Evolutionary conservation across 2,797 vertebrate genomes (phyloP).

Genomic region (Hylomyscus alleni): DNA sequence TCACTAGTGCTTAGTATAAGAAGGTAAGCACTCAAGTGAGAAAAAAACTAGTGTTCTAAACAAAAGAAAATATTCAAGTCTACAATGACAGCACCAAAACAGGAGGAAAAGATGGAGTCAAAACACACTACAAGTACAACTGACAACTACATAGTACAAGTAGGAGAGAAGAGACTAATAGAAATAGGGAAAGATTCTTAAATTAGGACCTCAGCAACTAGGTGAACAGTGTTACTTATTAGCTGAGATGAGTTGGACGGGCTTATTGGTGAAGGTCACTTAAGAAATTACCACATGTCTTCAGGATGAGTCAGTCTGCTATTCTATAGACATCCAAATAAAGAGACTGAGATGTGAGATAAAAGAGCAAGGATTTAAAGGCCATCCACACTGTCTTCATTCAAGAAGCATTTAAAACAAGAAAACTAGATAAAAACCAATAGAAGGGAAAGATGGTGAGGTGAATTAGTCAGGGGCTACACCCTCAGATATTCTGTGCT

Average conservation of each 20-base stretch:
- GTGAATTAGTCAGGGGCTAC: background rate
- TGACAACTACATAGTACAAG: background rate
- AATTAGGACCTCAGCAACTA: background rate
- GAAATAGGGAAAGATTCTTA: background rate
- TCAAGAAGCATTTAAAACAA: conserved; percentile 19
- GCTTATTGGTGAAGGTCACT: background rate
- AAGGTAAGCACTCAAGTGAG: background rate
- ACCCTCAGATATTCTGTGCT: background rate
- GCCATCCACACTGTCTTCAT: background rate
- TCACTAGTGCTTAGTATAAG: background rate
- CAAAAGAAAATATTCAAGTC: background rate
- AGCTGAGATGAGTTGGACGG: background rate
- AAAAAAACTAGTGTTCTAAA: background rate
- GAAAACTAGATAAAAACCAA: conserved; percentile 29
- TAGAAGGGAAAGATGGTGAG: background rate
- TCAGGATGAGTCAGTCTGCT: background rate
- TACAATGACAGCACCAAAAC: background rate
- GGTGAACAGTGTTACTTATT: background rate
- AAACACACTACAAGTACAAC: background rate
- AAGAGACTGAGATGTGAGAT: background rate
- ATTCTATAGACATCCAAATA: background rate
- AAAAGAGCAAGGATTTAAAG: conserved; percentile 17
- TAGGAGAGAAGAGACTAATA: background rate
- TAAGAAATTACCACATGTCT: conserved; percentile 2
- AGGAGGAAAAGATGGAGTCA: background rate